Conservation (phyloP, 1,140 invertebrate species). For the Drosophila cardini region DNA sequence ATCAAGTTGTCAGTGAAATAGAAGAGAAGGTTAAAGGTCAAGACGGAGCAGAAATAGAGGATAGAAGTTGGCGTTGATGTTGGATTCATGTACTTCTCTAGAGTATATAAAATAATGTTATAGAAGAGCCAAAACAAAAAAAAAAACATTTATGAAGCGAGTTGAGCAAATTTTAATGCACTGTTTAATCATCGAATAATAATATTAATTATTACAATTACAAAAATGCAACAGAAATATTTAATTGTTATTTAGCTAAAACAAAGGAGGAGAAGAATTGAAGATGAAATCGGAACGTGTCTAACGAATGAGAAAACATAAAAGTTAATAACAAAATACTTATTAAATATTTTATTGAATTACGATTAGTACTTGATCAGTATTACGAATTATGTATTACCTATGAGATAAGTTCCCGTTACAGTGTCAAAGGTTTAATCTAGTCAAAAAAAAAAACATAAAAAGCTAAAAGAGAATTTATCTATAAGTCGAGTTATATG, state of each 20-base stretch:
- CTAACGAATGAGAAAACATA: not conserved
- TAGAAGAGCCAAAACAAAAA: conserved; percentile 56
- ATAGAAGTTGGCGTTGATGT: conserved; percentile 26
- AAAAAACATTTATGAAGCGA: conserved; percentile 52
- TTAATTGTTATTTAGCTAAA: conserved; percentile 78
- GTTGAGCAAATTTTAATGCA: conserved; percentile 82
- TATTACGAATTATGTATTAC: conserved; percentile 37
- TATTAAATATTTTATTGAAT: conserved; percentile 28
- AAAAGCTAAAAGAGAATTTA: not conserved
- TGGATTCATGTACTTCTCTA: conserved; percentile 44
- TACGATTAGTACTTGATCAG: conserved; percentile 56
- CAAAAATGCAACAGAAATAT: conserved; percentile 47
- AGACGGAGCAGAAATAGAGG: conserved; percentile 1
- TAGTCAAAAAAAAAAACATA: conserved; percentile 1
- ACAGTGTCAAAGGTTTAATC: conserved; percentile 46
- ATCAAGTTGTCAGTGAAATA: conserved; percentile 44
- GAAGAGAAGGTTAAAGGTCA: not conserved
- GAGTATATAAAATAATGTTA: conserved; percentile 65
- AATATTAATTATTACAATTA: conserved; percentile 29
- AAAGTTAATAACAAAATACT: conserved; percentile 10
- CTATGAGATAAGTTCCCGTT: conserved; percentile 61
- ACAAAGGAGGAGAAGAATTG: conserved; percentile 10
- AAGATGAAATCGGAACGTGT: not conserved
- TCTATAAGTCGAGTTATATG: conserved; percentile 22
- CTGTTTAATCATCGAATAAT: conserved; percentile 84